phyloP scores from a whole-genome alignment of 2,888 invertebrate genomes.

The Lasioglossum pauxillum region DNA sequence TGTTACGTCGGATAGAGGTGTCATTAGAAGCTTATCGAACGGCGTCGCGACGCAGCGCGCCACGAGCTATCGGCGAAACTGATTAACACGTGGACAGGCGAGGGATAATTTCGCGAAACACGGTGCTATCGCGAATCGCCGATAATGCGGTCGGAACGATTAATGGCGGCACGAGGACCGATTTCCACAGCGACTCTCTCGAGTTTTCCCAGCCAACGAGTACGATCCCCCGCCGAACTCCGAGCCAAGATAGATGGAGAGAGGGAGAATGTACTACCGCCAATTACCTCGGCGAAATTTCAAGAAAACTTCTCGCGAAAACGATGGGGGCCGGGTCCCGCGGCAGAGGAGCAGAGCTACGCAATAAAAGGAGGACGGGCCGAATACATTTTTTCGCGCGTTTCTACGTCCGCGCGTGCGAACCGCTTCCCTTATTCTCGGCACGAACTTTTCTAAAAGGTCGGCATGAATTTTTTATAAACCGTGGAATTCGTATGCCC shows the following conservation, averaged over 20 bases:
- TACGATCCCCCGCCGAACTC: background rate
- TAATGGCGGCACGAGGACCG: conserved; percentile 26
- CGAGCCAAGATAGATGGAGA: background rate
- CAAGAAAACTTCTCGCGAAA: conserved; percentile 13
- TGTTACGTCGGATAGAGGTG: conserved; percentile 21
- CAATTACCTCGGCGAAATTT: conserved; percentile 23
- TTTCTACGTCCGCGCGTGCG: conserved; percentile 33
- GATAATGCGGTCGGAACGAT: conserved; percentile 57
- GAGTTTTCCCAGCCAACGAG: background rate
- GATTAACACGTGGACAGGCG: conserved; percentile 41
- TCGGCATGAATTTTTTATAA: conserved; percentile 60
- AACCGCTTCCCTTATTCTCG: conserved; percentile 45
- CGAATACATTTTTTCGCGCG: conserved; percentile 50
- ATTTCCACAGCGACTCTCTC: conserved; percentile 2
- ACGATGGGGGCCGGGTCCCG: background rate
- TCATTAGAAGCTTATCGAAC: conserved; percentile 41
- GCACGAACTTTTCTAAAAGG: conserved; percentile 56
- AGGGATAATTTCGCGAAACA: conserved; percentile 5
- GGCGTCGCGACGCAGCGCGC: conserved; percentile 14
- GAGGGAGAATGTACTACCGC: background rate
- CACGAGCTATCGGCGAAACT: conserved; percentile 37
- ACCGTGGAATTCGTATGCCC: conserved; percentile 48
- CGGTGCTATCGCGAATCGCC: conserved; percentile 27
- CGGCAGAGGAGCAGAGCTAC: background rate
- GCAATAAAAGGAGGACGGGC: conserved; percentile 33